A percentile compares a stretch with the other conserved stretches of the same genome.
phyloP scores from a whole-genome alignment of 2,113 vertebrate species.

The Cyanoramphus novaezelandiae region DNA sequence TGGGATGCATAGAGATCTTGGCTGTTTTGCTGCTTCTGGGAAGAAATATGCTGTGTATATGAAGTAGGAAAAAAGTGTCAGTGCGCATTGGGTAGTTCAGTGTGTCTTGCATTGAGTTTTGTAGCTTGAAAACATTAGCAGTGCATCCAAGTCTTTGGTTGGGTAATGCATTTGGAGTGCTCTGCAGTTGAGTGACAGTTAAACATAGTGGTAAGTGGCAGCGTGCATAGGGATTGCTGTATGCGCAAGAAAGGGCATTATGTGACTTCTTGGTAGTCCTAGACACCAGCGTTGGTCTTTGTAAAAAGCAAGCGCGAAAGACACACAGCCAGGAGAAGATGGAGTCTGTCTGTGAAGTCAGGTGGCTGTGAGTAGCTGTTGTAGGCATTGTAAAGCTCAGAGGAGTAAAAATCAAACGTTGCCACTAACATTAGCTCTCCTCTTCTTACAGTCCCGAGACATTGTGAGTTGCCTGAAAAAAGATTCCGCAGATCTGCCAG shows the following conservation, averaged over 20 bases:
- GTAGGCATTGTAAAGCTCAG: not conserved
- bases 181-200: not conserved
- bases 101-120: not conserved
- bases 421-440: not conserved
- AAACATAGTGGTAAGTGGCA: not conserved
- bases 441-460: not conserved
- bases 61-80: not conserved
- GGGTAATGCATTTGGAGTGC: not conserved
- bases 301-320: not conserved
- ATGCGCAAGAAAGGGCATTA: not conserved
- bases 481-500: not conserved
- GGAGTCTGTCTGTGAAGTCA: not conserved
- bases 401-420: not conserved
- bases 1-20: not conserved
- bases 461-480: not conserved
- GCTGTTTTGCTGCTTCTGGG: not conserved
- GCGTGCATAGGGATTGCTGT: not conserved
- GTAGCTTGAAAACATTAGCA: not conserved
- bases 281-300: not conserved
- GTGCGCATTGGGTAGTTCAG: not conserved
- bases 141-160: not conserved
- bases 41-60: not conserved
- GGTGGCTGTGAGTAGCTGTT: not conserved
- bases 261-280: not conserved
- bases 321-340: not conserved